Evolutionary conservation across 2,113 vertebrate species (phyloP).

Genomic region (Holacanthus passer): DNA sequence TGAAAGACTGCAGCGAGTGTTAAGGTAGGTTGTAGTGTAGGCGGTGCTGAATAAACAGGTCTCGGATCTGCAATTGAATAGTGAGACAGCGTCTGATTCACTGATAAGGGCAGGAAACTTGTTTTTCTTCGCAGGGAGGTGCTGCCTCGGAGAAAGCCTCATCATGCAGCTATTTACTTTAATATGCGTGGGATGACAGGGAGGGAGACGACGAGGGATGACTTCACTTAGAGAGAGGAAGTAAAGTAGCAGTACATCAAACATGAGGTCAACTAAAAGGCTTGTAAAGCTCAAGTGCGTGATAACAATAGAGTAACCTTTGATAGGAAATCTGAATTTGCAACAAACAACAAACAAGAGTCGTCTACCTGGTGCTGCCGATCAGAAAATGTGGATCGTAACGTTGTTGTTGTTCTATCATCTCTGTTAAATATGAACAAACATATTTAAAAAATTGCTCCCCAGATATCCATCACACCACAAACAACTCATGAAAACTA

Average conservation of each 20-base stretch:
- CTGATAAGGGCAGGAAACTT: conserved; percentile 8
- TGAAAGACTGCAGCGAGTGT: conserved; percentile 34
- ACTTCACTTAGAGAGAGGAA: neutral
- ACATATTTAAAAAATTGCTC: neutral
- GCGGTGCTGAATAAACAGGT: conserved; percentile 53
- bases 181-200: neutral
- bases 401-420: neutral
- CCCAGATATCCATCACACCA: too few species aligned
- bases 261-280: neutral
- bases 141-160: neutral
- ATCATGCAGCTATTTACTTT: neutral
- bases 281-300: neutral
- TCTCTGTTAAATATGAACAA: neutral
- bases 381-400: neutral
- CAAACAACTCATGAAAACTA: too few species aligned
- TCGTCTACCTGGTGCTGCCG: too few species aligned
- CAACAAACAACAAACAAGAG: neutral
- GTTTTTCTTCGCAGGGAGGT: neutral
- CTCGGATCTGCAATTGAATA: conserved; percentile 23
- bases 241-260: neutral
- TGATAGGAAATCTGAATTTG: neutral
- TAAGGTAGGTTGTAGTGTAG: conserved; percentile 54
- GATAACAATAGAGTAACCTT: neutral
- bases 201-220: neutral
- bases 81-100: conserved; percentile 50